Evolutionary conservation across 1,140 invertebrate species (phyloP), one percentile per base, ranked within the genome.

Genomic region (Eurosta solidaginis): DNA sequence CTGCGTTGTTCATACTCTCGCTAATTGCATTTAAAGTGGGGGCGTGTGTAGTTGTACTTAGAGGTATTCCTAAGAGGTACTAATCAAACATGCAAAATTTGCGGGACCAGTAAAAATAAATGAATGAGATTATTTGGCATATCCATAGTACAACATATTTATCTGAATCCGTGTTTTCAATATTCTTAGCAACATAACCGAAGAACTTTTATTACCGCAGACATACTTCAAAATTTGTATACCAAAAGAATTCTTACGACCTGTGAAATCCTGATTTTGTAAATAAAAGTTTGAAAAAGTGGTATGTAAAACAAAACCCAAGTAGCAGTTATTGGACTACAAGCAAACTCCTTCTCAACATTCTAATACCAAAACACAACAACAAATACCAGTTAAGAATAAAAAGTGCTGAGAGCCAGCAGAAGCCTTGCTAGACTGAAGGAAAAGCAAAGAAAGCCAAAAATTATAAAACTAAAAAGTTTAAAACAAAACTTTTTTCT

Each of bases 381-480:
- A 68, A 40, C 29, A 14, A 52, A 52, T 5, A 68, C 59, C 33
- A 9, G 59, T 40, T 40, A 40, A 68, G 40, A 20, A 29, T 20
- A 68, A 27, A 68, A 68, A 59, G 33, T n/a, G n/a, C n/a, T n/a
- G 14, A 36, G 14, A 36, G 12, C 10, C 17, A 20, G 1, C 1
- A 9, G 33, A 10, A 68, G 59, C 36, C 1, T 22, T 40, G n/a
- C 59, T 10, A 14, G 7, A 7, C 2, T n/a, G 9, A 10, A 22
- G 7, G 54, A 5, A 36, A 25, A 68, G 45, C 3, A 47, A 7
- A 68, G 59, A 68, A 68, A 68, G 27, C 33, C 33, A n/a, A 7
- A 68, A 68, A 68, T 68, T 68, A 40, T 68, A 68, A 68, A 68
- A 68, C 59, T 36, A n/a, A 68, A 68, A 68, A 68, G 59, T 68